Base-by-base conservation (phyloP, 2,113 vertebrate genomes). In the Typhlomys cinereus region DNA sequence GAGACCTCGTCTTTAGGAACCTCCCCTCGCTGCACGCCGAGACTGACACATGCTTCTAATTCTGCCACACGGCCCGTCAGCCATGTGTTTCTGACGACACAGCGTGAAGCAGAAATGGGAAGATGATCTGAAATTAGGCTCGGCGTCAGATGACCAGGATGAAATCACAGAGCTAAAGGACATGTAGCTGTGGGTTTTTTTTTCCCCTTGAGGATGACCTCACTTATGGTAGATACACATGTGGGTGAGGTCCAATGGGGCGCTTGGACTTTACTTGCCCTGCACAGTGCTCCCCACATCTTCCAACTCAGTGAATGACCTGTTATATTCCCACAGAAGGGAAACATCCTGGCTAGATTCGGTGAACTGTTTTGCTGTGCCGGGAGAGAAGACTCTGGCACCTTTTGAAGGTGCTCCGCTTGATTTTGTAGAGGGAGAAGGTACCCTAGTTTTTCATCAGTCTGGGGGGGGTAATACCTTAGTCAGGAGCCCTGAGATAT, bases 91-190 rank as follows among this genome's bases (percentile, higher is more conserved):
- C 89, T 93, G 91, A 95, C 9, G 83, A 95, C 95, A 92, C 4
- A 15, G 2, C 46, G 2, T 15, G 85, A 94, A 96, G 91, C n/a
- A 80, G 97, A 97, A 96, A 96, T 86, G 85, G 89, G 92, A 96
- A 88, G 93, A 96, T 89, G 95, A 90, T 92, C 96, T 95, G 95
- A 97, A 97, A 90, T 96, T 88, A 92, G 92, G 92, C 74, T 85
- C 92, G 66, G 85, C 96, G 90, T 96, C 95, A 94, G 91, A 95
- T 89, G 93, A 95, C 57, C 64, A 31, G 82, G 96, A 85, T 90
- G 90, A 84, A 95, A 85, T 89, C 92, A 67, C 90, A 96, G 90
- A 76, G 54, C 31, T 15, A 90, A 96, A 78, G 4, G 29, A 27
- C 6, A 0, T 7, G 44, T 48, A 27, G 27, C 13, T 69, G 52